phyloP scores from a whole-genome alignment of 2,113 vertebrate genomes.

The Cyanoderma ruficeps region DNA sequence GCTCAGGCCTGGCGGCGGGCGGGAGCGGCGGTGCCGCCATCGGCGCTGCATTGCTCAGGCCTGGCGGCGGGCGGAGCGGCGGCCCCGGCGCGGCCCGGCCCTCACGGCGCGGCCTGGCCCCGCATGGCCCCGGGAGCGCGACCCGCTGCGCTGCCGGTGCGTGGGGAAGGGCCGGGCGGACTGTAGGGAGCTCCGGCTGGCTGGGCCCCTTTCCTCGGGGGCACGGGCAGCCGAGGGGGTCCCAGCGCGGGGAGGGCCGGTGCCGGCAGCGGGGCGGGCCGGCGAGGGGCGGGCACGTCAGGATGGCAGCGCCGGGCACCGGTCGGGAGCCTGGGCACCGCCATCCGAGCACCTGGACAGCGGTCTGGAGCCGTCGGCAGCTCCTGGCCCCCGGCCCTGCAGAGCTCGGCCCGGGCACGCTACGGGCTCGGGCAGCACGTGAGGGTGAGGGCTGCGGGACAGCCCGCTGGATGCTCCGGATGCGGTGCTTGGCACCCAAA shows the following conservation, averaged over 20 bases:
- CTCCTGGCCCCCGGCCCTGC: background rate
- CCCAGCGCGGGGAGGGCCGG: background rate
- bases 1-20: background rate
- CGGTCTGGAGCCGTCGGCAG: background rate
- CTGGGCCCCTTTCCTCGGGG: background rate
- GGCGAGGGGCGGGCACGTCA: background rate
- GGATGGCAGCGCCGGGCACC: background rate
- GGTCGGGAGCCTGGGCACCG: background rate
- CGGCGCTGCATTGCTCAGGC: too few species aligned
- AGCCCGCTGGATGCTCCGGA: background rate
- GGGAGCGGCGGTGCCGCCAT: too few species aligned
- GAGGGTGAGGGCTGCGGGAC: background rate
- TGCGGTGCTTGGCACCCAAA: background rate
- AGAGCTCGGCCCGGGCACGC: background rate
- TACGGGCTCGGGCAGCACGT: background rate
- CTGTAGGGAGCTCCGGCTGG: background rate
- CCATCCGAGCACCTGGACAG: rapidly evolving
- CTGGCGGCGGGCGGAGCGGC: too few species aligned
- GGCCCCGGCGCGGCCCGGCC: background rate
- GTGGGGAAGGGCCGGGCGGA: background rate
- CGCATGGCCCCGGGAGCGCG: background rate
- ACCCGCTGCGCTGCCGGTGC: background rate
- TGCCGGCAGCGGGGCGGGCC: background rate
- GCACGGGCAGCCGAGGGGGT: too few species aligned
- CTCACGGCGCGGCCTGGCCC: background rate